phyloP scores from a whole-genome alignment of 37 sponge, comb jelly and placozoan species.

The Haliclona indistincta region DNA sequence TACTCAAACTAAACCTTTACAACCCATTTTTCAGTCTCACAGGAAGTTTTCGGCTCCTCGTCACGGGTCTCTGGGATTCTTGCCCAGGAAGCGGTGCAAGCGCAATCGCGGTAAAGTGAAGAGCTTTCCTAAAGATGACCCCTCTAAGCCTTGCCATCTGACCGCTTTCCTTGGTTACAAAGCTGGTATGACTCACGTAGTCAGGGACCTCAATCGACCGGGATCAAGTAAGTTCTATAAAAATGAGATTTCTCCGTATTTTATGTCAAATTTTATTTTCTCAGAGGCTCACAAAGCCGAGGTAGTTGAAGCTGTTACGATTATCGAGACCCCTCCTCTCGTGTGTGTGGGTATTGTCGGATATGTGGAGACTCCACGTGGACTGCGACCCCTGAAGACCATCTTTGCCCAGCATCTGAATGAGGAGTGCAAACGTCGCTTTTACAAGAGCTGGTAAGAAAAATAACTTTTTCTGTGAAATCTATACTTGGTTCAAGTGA shows the following conservation, averaged over 20 bases:
- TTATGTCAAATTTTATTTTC: not conserved
- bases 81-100: slow-evolving; percentile 94
- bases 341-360: slow-evolving; percentile 96
- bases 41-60: slow-evolving; percentile 97
- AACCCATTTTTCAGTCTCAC: slow-evolving; percentile 81
- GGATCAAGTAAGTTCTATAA: slow-evolving; percentile 87
- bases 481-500: not conserved
- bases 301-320: slow-evolving; percentile 98
- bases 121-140: slow-evolving; percentile 98
- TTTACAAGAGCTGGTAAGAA: slow-evolving; percentile 99
- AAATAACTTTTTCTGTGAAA: not conserved
- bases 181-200: slow-evolving; percentile 99
- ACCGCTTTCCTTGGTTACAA: slow-evolving; percentile 99
- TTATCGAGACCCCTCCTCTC: slow-evolving; percentile 97
- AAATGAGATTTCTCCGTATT: not conserved
- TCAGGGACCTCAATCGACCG: slow-evolving; percentile 87
- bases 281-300: slow-evolving; percentile 90
- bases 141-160: slow-evolving; percentile 90
- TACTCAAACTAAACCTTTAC: not conserved
- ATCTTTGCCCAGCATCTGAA: slow-evolving; percentile 97
- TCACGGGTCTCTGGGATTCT: slow-evolving; percentile 98
- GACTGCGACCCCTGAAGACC: slow-evolving; percentile 90
- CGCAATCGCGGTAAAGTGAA: slow-evolving; percentile 97
- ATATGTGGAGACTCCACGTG: slow-evolving; percentile 97
- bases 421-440: slow-evolving; percentile 96